A percentile compares a stretch with the other conserved stretches of the same genome.
Conservation (phyloP, 2,888 invertebrate genomes). For the Arctia plantaginis region DNA sequence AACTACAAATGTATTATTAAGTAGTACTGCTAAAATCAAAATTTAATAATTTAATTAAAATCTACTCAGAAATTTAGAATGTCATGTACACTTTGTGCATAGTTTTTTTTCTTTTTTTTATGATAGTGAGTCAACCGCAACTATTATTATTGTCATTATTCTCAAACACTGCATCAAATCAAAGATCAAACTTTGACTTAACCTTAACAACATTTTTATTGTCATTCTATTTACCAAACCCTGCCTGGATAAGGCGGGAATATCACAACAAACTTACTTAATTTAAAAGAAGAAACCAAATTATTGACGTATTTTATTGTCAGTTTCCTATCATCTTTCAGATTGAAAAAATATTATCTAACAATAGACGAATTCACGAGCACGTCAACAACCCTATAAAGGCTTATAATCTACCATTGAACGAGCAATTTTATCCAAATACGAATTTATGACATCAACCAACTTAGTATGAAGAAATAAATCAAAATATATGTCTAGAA, state of each 20-base stretch:
- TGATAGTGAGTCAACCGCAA: no score
- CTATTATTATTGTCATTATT: background rate
- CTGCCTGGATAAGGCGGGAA: no score
- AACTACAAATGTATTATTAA: no score
- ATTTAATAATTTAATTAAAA: no score
- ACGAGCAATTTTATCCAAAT: conserved; percentile 39
- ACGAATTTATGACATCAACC: conserved; percentile 45
- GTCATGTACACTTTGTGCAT: no score
- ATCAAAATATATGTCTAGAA: conserved; percentile 46
- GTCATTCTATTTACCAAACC: background rate
- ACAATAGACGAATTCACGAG: conserved; percentile 25
- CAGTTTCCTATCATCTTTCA: conserved; percentile 3
- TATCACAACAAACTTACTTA: background rate
- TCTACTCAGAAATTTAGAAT: no score
- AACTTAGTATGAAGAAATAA: conserved; percentile 39
- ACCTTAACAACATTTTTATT: background rate
- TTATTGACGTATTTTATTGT: background rate
- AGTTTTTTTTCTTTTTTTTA: no score
- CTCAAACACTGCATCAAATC: background rate
- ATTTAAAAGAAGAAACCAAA: background rate
- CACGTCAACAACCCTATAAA: conserved; percentile 45
- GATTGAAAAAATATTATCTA: conserved; percentile 28
- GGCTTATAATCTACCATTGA: conserved; percentile 41
- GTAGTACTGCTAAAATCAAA: no score
- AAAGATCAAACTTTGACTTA: background rate